These are phyloP conservation scores for Hypocryptadius cinnamomeus DNA, from an alignment of 2,113 vertebrate species.

Conservation along the genomic window DNA sequence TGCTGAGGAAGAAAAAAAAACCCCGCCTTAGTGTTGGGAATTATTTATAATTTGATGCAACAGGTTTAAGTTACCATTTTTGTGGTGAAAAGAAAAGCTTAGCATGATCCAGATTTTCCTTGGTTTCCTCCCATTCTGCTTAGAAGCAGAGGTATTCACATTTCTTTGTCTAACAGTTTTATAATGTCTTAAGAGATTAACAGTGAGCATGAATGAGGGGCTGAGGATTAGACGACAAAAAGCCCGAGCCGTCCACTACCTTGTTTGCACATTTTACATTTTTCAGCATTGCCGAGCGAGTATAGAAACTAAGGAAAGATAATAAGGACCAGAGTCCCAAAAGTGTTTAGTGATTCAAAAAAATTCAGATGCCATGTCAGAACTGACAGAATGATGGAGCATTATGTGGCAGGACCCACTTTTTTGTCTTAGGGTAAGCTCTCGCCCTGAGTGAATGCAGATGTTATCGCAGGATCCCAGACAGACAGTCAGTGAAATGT, in stretches of 20 bases:
- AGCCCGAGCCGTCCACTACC: conserved; percentile 73
- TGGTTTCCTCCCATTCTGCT: conserved; percentile 85
- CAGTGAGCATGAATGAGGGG: conserved; percentile 84
- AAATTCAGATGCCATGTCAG: conserved; percentile 86
- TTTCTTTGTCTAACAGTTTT: conserved; percentile 85
- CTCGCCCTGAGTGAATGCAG: conserved; percentile 93
- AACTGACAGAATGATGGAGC: conserved; percentile 81
- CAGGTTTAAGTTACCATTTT: conserved; percentile 81
- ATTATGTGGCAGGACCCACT: conserved; percentile 79
- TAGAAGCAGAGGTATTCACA: conserved; percentile 81
- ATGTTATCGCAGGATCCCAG: conserved; percentile 87
- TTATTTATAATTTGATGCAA: conserved; percentile 80
- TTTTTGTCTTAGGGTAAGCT: conserved; percentile 86
- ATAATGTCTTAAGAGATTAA: conserved; percentile 89
- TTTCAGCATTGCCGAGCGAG: conserved; percentile 69
- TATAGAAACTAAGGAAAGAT: conserved; percentile 79
- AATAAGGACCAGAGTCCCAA: conserved; percentile 82
- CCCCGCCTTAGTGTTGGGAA: conserved; percentile 55
- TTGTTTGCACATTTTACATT: conserved; percentile 82
- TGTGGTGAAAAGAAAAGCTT: conserved; percentile 80
- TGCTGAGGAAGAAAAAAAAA: not conserved
- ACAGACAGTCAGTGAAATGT: conserved; percentile 83
- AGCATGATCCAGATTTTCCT: conserved; percentile 82
- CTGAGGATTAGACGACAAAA: conserved; percentile 81
- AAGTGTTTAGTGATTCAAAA: conserved; percentile 87